A percentile compares a stretch with the other conserved stretches of the same genome.
phyloP scores from a whole-genome alignment of 2,113 vertebrate genomes.

The Hydrochoerus hydrochaeris region DNA sequence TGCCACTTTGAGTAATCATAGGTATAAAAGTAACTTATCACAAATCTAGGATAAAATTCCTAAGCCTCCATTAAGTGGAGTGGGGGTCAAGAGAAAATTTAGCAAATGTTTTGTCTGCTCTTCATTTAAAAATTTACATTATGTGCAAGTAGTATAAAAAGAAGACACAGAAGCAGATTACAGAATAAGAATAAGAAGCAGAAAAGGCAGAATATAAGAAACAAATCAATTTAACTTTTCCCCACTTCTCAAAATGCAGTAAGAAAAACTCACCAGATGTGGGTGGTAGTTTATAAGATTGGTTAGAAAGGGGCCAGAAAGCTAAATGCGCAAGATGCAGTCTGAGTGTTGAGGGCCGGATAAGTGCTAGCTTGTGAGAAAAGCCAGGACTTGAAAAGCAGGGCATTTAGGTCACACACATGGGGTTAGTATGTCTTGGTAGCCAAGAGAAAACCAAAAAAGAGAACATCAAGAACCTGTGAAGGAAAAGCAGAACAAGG shows the following conservation, averaged over 20 bases:
- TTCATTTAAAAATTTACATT: conserved; percentile 9
- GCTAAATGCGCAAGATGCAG: neutral
- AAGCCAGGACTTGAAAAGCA: conserved; percentile 50
- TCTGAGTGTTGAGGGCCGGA: neutral
- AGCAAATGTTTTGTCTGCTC: neutral
- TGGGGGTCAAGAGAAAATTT: conserved; percentile 53
- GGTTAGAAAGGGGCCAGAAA: neutral
- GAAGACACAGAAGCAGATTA: neutral
- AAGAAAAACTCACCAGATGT: conserved; percentile 32
- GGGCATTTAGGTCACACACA: neutral
- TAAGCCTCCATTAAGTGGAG: neutral
- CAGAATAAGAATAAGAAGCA: neutral
- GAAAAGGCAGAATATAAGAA: neutral
- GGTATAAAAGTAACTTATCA: neutral
- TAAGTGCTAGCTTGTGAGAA: neutral
- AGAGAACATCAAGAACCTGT: neutral
- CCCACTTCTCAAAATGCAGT: neutral
- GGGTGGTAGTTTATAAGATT: conserved; percentile 5
- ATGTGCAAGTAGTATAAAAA: neutral
- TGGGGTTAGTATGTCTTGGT: conserved; percentile 14
- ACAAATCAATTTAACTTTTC: neutral
- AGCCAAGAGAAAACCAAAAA: conserved; percentile 40
- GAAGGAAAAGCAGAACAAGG: neutral
- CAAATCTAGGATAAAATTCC: conserved; percentile 48
- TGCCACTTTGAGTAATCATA: conserved; percentile 59